Evolutionary conservation across 2,888 invertebrate species (phyloP).

Genomic region (Lasioglossum villosulum): DNA sequence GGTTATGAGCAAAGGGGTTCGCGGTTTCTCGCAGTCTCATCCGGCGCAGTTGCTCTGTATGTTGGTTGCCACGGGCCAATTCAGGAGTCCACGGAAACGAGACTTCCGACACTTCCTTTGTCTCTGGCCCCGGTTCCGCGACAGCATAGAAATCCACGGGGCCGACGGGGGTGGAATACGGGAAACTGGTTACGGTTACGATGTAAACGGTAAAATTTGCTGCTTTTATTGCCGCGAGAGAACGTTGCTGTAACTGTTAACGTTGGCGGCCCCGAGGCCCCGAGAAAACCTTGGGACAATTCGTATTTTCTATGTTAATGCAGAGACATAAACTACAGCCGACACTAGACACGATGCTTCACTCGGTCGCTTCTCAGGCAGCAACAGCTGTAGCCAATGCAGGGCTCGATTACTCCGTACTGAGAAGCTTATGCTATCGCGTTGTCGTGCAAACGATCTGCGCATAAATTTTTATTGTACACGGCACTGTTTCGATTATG

Average conservation of each 20-base stretch:
- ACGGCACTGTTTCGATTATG: background rate
- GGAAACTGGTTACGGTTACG: slow-evolving; percentile 42
- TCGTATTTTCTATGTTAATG: slow-evolving; percentile 81
- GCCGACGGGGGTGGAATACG: slow-evolving; percentile 8
- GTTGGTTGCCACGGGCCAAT: slow-evolving; percentile 27
- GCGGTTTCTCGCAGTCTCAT: slow-evolving; percentile 14
- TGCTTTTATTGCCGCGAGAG: slow-evolving; percentile 66
- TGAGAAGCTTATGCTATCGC: slow-evolving; percentile 40
- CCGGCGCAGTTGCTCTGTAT: slow-evolving; percentile 16
- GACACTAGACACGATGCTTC: slow-evolving; percentile 66
- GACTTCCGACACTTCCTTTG: slow-evolving; percentile 45
- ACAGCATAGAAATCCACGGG: slow-evolving; percentile 23
- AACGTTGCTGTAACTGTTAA: slow-evolving; percentile 70
- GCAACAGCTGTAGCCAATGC: slow-evolving; percentile 79
- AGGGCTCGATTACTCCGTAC: slow-evolving; percentile 54
- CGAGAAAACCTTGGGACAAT: slow-evolving; percentile 56
- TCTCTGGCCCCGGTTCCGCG: slow-evolving; percentile 8
- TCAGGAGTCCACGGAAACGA: slow-evolving; percentile 37
- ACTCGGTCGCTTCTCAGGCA: slow-evolving; percentile 41
- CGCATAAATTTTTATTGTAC: background rate
- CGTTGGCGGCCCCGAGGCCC: slow-evolving; percentile 22
- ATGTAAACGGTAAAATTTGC: slow-evolving; percentile 65
- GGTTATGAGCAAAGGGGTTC: slow-evolving; percentile 16
- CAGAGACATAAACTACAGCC: slow-evolving; percentile 75
- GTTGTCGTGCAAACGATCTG: slow-evolving; percentile 1